phyloP scores from a whole-genome alignment of 2,113 vertebrate genomes.

The Butorides virescens region DNA sequence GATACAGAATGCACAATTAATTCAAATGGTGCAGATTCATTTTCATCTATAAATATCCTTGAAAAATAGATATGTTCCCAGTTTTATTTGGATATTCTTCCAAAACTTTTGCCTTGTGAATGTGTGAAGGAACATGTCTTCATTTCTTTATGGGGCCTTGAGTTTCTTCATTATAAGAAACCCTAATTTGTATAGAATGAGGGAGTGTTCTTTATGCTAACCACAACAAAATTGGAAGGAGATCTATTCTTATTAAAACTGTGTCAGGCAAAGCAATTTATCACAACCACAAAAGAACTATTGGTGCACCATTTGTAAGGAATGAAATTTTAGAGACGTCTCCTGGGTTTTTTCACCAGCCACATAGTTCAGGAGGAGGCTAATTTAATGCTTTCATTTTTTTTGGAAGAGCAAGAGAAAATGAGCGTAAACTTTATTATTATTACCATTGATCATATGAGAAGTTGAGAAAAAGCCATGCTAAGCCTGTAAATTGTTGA shows the following conservation, averaged over 20 bases:
- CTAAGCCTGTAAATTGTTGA: background rate
- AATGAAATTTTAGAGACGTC: background rate
- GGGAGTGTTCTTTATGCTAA: background rate
- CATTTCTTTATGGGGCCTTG: background rate
- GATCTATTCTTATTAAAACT: background rate
- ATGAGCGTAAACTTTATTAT: background rate
- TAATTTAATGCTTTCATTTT: background rate
- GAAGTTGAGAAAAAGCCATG: background rate
- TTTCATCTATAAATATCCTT: background rate
- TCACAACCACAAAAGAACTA: background rate
- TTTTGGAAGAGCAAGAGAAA: background rate
- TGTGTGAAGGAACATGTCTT: background rate
- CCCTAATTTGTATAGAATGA: background rate
- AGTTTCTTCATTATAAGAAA: background rate
- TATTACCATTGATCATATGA: background rate
- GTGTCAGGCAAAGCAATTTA: constrained; percentile 1
- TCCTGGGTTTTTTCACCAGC: background rate
- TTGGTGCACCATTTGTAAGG: background rate
- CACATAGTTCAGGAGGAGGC: background rate
- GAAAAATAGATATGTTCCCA: background rate
- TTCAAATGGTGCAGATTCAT: background rate
- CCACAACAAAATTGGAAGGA: constrained; percentile 25
- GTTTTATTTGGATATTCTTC: background rate
- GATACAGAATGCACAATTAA: background rate
- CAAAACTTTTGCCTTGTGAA: background rate